Percentiles rank a stretch among this genome's conserved stretches.
Evolutionary conservation across 2,888 invertebrate species (phyloP).

Genomic region (Pimpla rufipes): DNA sequence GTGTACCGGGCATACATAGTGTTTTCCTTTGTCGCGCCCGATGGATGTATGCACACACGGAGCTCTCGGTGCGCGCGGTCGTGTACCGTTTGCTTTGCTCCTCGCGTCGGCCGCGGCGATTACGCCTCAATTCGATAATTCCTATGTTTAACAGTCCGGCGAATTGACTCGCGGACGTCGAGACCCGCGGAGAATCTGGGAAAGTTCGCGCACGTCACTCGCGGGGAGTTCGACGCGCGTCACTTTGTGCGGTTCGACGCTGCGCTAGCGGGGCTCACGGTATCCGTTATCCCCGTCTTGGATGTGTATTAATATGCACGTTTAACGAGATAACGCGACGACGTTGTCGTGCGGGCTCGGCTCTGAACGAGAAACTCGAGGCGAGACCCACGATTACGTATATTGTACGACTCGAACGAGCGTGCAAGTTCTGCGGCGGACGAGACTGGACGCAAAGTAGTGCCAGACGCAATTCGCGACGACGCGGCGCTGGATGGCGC

Average conservation of each 20-base stretch:
- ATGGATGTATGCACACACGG: slow-evolving; percentile 23
- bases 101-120: slow-evolving; percentile 6
- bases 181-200: slow-evolving; percentile 71
- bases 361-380: slow-evolving; percentile 15
- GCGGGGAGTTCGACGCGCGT: slow-evolving; percentile 41
- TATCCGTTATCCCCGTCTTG: neutral
- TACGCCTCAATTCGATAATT: slow-evolving; percentile 68
- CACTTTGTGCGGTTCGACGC: neutral
- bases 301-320: slow-evolving; percentile 8
- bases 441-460: slow-evolving; percentile 16
- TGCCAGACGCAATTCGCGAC: slow-evolving; percentile 27
- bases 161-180: slow-evolving; percentile 51
- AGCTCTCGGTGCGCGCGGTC: slow-evolving; percentile 1
- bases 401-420: slow-evolving; percentile 6
- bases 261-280: neutral
- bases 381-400: slow-evolving; percentile 32
- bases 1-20: slow-evolving; percentile 24
- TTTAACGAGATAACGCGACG: neutral
- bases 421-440: neutral
- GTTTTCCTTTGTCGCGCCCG: slow-evolving; percentile 23
- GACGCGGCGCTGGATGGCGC: neutral
- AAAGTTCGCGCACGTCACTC: slow-evolving; percentile 45
- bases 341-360: neutral
- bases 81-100: slow-evolving; percentile 49
- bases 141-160: slow-evolving; percentile 72